Evolutionary conservation across 2,797 vertebrate species (phyloP).

Genomic region (Leptatherina wallacei): DNA sequence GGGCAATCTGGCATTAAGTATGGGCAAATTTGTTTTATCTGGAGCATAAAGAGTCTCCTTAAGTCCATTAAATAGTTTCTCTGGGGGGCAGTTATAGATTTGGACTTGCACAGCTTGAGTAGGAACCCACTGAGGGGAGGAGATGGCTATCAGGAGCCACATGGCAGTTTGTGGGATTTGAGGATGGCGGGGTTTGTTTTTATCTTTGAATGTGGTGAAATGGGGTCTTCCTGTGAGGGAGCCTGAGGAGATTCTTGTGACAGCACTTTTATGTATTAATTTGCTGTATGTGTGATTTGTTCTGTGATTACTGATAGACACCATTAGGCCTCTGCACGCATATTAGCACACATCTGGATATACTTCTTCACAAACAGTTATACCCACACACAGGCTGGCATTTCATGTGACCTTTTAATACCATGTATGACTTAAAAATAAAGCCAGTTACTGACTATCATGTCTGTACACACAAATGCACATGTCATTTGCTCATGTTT

Average conservation of each 20-base stretch:
- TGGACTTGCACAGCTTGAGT: constrained; percentile 64
- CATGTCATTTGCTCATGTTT: constrained; percentile 39
- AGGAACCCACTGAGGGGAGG: constrained; percentile 73
- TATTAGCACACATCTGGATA: constrained; percentile 75
- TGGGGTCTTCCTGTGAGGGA: constrained; percentile 76
- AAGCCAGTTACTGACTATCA: constrained; percentile 33
- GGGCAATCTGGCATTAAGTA: constrained; percentile 61
- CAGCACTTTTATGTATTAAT: constrained; percentile 61
- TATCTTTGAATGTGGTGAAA: constrained; percentile 63
- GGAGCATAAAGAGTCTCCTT: constrained; percentile 61
- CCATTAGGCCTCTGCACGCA: constrained; percentile 68
- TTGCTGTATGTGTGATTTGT: constrained; percentile 38
- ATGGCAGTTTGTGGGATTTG: constrained; percentile 47
- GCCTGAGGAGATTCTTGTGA: constrained; percentile 67
- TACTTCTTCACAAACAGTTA: constrained; percentile 58
- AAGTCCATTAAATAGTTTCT: constrained; percentile 71
- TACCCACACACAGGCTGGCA: constrained; percentile 53
- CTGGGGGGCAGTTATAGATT: constrained; percentile 64
- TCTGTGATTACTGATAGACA: constrained; percentile 59
- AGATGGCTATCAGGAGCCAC: constrained; percentile 77
- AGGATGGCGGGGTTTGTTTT: constrained; percentile 51
- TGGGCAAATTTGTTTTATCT: constrained; percentile 70
- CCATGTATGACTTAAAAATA: constrained; percentile 51
- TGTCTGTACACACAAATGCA: constrained; percentile 18
- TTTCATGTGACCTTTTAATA: constrained; percentile 65